A percentile compares a stretch with the other conserved stretches of the same genome.
Conservation (phyloP, 1,140 invertebrate genomes). For the Dendroctonus valens region DNA sequence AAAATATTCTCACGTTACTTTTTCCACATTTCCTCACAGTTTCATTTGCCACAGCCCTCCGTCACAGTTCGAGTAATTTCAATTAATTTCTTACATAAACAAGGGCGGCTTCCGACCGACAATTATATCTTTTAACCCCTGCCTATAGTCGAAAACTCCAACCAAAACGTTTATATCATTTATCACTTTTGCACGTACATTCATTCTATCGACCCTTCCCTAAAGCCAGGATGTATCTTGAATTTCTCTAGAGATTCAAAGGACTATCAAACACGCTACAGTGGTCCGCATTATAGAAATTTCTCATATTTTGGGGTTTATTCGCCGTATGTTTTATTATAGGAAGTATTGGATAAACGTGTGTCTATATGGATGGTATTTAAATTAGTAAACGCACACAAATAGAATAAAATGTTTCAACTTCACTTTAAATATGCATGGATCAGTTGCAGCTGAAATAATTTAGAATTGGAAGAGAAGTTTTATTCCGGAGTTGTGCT, state of each 20-base stretch:
- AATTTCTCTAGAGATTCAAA: constrained; percentile 7
- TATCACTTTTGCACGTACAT: constrained; percentile 10
- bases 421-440: no score
- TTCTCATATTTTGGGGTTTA: no score
- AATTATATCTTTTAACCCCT: background rate
- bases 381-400: no score
- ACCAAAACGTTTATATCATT: constrained; percentile 9
- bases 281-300: no score
- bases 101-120: background rate
- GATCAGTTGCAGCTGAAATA: no score
- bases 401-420: no score
- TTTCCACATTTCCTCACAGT: background rate
- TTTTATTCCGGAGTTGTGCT: no score
- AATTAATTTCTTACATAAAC: background rate
- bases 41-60: background rate
- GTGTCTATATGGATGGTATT: no score
- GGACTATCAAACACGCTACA: background rate
- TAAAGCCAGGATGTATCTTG: constrained; percentile 1
- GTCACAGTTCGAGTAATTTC: background rate
- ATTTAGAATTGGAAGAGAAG: no score
- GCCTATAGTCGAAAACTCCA: background rate
- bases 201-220: constrained; percentile 3
- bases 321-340: no score
- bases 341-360: no score
- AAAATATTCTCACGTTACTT: background rate